phyloP scores from a whole-genome alignment of 2,113 vertebrate genomes.

The Myodes glareolus region DNA sequence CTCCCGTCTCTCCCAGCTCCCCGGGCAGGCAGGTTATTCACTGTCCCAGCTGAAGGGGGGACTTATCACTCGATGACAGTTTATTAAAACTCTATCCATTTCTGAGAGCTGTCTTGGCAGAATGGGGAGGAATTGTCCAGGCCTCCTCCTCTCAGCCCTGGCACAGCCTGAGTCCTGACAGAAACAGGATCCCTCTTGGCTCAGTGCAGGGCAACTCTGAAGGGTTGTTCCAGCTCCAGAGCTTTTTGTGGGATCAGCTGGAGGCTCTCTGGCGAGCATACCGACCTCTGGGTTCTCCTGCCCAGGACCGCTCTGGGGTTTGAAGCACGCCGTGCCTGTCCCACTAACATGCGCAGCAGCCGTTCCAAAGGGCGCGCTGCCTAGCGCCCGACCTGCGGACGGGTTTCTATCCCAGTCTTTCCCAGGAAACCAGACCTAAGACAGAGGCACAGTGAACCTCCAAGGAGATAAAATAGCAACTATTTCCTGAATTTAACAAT shows the following conservation, averaged over 20 bases:
- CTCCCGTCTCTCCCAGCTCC: fast-evolving
- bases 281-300: neutral
- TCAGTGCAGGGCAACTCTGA: neutral
- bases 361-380: neutral
- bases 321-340: neutral
- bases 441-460: neutral
- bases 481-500: neutral
- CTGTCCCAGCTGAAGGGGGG: neutral
- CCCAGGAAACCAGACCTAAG: neutral
- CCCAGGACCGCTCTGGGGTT: neutral
- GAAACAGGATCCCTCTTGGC: neutral
- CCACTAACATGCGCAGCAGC: neutral
- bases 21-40: neutral
- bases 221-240: neutral
- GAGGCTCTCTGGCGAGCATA: neutral
- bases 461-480: neutral
- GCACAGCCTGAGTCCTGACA: neutral
- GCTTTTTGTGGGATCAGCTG: neutral
- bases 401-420: neutral
- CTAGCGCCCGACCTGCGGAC: too few species aligned
- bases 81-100: neutral
- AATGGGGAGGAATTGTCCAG: neutral
- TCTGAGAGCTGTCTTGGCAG: neutral
- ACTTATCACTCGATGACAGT: too few species aligned
- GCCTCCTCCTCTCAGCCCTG: neutral